phyloP scores from a whole-genome alignment of 2,797 vertebrate genomes.

The Taenioides sp. region DNA sequence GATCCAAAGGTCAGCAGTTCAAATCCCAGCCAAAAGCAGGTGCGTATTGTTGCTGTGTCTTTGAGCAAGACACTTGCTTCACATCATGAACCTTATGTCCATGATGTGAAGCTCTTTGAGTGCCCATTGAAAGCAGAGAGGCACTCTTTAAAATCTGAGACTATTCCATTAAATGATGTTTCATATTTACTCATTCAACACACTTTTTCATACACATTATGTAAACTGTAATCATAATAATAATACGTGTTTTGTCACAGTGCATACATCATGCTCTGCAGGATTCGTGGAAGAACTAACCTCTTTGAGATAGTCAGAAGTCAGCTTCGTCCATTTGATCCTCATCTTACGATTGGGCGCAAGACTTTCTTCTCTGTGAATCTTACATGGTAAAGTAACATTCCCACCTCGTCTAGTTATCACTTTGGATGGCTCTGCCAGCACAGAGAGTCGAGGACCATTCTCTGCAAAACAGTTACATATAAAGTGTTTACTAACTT shows the following conservation, averaged over 20 bases:
- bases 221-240: too few relatives aligned
- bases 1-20: background rate
- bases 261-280: too few relatives aligned
- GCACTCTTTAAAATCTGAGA: background rate
- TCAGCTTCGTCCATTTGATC: constrained; percentile 98
- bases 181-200: background rate
- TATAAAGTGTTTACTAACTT: background rate
- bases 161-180: background rate
- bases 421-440: constrained; percentile 85
- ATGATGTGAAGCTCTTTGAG: background rate
- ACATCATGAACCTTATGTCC: too few relatives aligned
- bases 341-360: constrained; percentile 85
- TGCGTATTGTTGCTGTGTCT: too few relatives aligned
- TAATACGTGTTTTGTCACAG: too few relatives aligned
- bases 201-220: background rate
- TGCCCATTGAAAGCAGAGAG: background rate
- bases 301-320: constrained; percentile 94
- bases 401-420: constrained; percentile 88
- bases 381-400: constrained; percentile 87
- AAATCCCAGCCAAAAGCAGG: too few relatives aligned
- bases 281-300: constrained; percentile 18
- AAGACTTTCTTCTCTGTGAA: constrained; percentile 80
- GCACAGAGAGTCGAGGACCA: constrained; percentile 83
- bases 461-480: constrained; percentile 78
- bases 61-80: too few relatives aligned